Evolutionary conservation across 2,113 vertebrate genomes (phyloP).

Genomic region (Perca flavescens): DNA sequence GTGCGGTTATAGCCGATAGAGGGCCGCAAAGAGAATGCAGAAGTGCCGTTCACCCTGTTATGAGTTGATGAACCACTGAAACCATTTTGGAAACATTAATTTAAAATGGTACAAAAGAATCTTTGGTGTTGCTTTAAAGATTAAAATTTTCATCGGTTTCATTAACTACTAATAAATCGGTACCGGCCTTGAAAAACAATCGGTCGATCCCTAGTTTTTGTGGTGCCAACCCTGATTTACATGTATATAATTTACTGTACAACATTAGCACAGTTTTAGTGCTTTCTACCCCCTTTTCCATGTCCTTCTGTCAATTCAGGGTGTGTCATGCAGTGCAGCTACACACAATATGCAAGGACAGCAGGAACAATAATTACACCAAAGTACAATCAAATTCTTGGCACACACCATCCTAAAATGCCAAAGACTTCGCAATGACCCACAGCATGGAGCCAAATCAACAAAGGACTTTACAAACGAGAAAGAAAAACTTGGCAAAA

Average conservation of each 20-base stretch:
- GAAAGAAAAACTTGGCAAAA: conserved; percentile 25
- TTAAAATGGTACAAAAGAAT: too few relatives aligned
- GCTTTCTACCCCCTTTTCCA: too few relatives aligned
- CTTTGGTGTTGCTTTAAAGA: too few relatives aligned
- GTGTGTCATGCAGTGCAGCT: neutral
- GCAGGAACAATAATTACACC: neutral
- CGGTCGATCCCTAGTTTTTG: neutral
- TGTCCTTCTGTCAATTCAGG: neutral
- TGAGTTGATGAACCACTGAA: too few relatives aligned
- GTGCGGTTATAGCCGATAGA: too few relatives aligned
- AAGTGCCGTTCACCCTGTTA: too few relatives aligned
- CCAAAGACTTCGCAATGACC: conserved; percentile 12
- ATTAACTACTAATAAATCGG: too few relatives aligned
- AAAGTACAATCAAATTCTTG: conserved; percentile 7
- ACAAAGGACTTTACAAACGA: neutral
- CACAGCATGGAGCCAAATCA: neutral
- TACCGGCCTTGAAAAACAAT: too few relatives aligned
- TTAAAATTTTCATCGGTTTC: too few relatives aligned
- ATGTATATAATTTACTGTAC: neutral
- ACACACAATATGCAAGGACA: neutral
- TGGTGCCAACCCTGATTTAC: neutral
- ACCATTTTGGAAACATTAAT: too few relatives aligned
- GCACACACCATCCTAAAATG: conserved; percentile 3
- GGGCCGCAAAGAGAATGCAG: too few relatives aligned
- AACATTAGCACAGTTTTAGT: neutral